These are phyloP conservation scores for Manduca sexta DNA, from an alignment of 1,140 invertebrate genomes.

Conservation along the genomic window DNA sequence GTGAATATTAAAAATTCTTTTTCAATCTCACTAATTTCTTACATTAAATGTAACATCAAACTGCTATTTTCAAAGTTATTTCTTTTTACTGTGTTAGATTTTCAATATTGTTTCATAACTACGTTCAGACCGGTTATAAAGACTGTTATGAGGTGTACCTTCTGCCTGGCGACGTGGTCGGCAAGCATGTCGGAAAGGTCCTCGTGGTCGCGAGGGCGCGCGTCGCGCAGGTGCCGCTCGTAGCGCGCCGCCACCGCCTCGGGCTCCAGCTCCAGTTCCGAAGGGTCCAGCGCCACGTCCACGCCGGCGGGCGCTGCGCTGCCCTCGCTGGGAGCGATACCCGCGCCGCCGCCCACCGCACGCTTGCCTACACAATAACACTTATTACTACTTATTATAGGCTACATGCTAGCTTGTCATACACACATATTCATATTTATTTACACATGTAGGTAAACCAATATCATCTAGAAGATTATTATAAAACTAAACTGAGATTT, in stretches of 20 bases:
- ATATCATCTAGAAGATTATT: too few relatives aligned
- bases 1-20: too few relatives aligned
- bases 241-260: constrained; percentile 97
- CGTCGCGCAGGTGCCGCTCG: constrained; percentile 95
- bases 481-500: too few relatives aligned
- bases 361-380: constrained; percentile 34
- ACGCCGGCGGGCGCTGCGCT: constrained; percentile 74
- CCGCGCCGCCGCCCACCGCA: constrained; percentile 20
- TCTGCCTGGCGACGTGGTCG: constrained; percentile 96
- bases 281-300: constrained; percentile 96
- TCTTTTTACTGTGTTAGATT: too few relatives aligned
- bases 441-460: too few relatives aligned
- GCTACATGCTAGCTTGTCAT: background rate
- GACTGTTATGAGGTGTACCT: constrained; percentile 76
- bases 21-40: too few relatives aligned
- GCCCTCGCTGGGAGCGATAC: constrained; percentile 20
- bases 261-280: constrained; percentile 96
- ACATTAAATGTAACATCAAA: too few relatives aligned
- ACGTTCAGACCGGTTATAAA: too few relatives aligned
- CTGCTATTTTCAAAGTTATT: too few relatives aligned
- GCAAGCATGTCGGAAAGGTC: constrained; percentile 99
- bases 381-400: background rate
- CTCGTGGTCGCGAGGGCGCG: constrained; percentile 91
- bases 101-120: too few relatives aligned
- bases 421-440: too few relatives aligned